Base-by-base conservation (phyloP, 2,113 vertebrate genomes). In the Vidua chalybeata region DNA sequence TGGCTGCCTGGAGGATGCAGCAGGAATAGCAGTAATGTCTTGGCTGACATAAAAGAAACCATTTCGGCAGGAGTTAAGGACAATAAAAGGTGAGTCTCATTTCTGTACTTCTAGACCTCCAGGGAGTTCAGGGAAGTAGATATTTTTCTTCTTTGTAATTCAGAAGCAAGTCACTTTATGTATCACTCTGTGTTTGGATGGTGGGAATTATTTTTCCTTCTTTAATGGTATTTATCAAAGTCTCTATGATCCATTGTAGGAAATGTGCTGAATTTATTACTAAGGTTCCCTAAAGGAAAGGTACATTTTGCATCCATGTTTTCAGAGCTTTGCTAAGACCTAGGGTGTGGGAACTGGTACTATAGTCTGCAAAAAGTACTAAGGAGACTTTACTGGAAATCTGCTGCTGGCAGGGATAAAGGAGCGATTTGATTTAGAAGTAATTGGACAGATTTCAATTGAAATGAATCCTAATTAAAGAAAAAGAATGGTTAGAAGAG, bases 41-140 rank as follows among this genome's bases (percentile, higher is more conserved):
- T 88, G 83, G 74, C 74, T 95, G 91, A 87, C 84, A 94, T 37
- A 54, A 90, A 85, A 92, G 73, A 82, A 91, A 67, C 52, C 31
- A 48, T 94, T 94, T 77, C 8, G 62, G 77, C 18, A 66, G 58
- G 46, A 84, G 62, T 83, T 93, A 77, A 93, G 89, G 90, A 93
- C 81, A 82, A 58, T 56, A 68, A 96, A 89, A 93, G 91, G 84
- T 91, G 85, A 89, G 45, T 74, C 87, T 93, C 2, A 1, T 41
- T 93, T 82, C 52, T 87, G 39, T 61, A 33, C n/a, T 94, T 80
- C 15, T 30, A 87, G 56, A n/a, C 16, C 87, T 91, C 72, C 31
- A 43, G 43, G 75, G 88, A 87, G 59, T 87, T 92, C 35, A 75
- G 43, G 33, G 63, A 95, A 64, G 55, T 30, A 49, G 61, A 61